Evolutionary conservation across 2,888 invertebrate genomes (phyloP).

Genomic region (Aphidoletes aphidimyza): DNA sequence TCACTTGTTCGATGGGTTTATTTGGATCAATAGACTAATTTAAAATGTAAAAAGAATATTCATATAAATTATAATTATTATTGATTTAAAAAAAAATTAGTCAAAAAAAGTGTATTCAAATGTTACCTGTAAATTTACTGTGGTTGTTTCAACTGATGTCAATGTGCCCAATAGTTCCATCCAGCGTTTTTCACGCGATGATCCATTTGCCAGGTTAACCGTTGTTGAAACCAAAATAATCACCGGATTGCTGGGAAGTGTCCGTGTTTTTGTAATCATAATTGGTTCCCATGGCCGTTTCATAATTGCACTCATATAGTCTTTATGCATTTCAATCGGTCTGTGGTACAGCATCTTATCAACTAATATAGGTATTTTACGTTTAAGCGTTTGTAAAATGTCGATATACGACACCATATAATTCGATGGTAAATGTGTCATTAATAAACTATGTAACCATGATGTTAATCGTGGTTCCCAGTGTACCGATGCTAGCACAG

Average conservation of each 20-base stretch:
- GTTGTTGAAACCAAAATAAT: conserved; percentile 74
- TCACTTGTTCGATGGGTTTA: conserved; percentile 66
- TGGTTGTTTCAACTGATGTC: conserved; percentile 75
- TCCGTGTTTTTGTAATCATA: conserved; percentile 61
- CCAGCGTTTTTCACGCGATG: conserved; percentile 76
- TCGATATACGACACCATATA: conserved; percentile 81
- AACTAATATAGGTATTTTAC: conserved; percentile 76
- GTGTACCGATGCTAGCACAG: conserved; percentile 74
- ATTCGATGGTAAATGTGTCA: conserved; percentile 74
- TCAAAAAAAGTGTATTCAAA: not conserved
- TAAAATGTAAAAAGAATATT: too few relatives aligned
- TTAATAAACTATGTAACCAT: conserved; percentile 79
- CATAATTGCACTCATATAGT: conserved; percentile 73
- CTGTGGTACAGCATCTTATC: conserved; percentile 77
- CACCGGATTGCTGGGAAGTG: conserved; percentile 76
- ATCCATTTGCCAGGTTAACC: conserved; percentile 65
- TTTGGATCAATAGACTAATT: conserved; percentile 58
- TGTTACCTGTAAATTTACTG: conserved; percentile 65
- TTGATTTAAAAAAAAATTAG: too few relatives aligned
- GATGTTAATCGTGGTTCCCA: conserved; percentile 80
- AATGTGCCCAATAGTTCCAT: conserved; percentile 74
- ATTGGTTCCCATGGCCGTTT: conserved; percentile 65
- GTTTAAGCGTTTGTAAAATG: conserved; percentile 77
- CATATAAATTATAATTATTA: too few relatives aligned
- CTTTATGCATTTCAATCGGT: conserved; percentile 70